Evolutionary conservation across 2,797 vertebrate genomes (phyloP), one percentile per base, ranked within the genome.

Genomic region (Argya squamiceps): DNA sequence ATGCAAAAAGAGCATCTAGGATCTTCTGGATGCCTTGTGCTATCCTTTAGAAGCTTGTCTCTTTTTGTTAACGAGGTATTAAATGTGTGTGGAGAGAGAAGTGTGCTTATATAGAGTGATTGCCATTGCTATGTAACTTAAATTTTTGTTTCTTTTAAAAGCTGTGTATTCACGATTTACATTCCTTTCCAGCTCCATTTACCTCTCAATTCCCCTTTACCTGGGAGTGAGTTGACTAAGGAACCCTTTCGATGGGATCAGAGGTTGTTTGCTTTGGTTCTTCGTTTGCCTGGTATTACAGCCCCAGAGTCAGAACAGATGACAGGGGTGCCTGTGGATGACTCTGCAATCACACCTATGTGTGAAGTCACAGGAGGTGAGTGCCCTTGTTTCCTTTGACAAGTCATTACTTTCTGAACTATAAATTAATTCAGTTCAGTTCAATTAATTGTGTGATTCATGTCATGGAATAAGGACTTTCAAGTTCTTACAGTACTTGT

Each of bases 231-330:
- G 96, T 97, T 99, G 97, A 99, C 99, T 77, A 99, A 99, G 98
- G 99, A 99, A 90, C 99, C 99, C 18, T 99, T 99, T 97, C 99
- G 99, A 49, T 99, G 99, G 99, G 99, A 99, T 98, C 99, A 99
- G 97, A 99, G 99, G 70, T 98, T 99, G 49, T 99, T 99, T 93
- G 98, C 99, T 77, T 97, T 99, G 95, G 99, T 99, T 84, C 97
- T 99, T 36, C 98, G 99, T 41, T 98, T 99, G 96, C 98, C 99
- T 10, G 99, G 99, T 58, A 98, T 98, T n/a, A 95, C 98, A 49
- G 98, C 99, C 2, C 98, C 98, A 24, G 99, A 99, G 76, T 98
- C 98, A 0, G 99, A 99, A 49, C 99, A 98, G 84, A 91, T 99
- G 68, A 98, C 98, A 8, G 98, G 99, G 3, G 99, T 99, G 65